Evolutionary conservation across 2,888 invertebrate species (phyloP), one percentile per base, ranked within the genome.

Genomic region (Hirtodrosophila duncani): DNA sequence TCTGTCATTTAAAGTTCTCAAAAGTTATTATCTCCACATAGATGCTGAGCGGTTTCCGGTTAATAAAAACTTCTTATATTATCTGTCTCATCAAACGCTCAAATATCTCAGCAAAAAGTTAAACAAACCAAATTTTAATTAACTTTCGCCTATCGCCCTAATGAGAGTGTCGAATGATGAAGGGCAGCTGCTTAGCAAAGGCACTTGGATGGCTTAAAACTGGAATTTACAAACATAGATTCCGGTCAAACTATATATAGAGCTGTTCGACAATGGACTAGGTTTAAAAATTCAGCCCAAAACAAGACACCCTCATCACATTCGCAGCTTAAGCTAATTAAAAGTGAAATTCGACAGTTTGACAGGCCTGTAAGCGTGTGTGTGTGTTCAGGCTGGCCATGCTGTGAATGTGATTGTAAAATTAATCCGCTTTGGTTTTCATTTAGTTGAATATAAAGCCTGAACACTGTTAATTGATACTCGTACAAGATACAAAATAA

Each of bases 381-480:
- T 49, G 18, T 38, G 45, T 29, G 49, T n/a, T n/a, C n/a, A n/a
- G n/a, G n/a, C n/a, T n/a, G n/a, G n/a, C n/a, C n/a, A n/a, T n/a
- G n/a, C n/a, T 30, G 34, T 41, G 36, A 9, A 14, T 31, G 18
- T 21, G 24, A n/a, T 30, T 18, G 24, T 9, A 13, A 30, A 14
- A 26, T 41, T 41, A 41, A 46, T 44, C 34, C 34, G 18, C 39
- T 21, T 44, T 38, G 21, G 27, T 49, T 57, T 60, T 69, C 50
- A 53, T 61, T 62, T 50, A 55, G 48, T 53, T 55, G 16, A 38
- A 55, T 45, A 26, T 43, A 53, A 31, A 26, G 46, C 20, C 26
- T 48, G 31, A 63, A 62, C 77, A 65, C 58, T 67, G 78, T 79
- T 75, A 75, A 75, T 75, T 72, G 80, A 72, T 77, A 67, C 53